Base-by-base conservation (phyloP, 2,888 invertebrate species). In the Microctonus aethiopoides region DNA sequence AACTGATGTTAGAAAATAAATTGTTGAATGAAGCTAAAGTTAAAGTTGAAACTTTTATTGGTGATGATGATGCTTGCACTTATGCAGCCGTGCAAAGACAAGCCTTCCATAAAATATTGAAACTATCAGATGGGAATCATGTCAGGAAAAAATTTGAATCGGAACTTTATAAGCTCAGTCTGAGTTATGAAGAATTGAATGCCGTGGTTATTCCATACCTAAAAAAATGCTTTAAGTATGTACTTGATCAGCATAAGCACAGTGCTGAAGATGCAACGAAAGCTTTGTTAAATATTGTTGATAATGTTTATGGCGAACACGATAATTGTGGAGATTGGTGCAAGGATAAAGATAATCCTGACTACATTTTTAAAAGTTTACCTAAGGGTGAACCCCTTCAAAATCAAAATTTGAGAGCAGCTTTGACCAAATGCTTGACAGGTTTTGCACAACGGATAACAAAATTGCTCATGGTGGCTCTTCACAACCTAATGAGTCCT, bases 1-100 rank as follows among this genome's bases (percentile, higher is more conserved):
- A 74, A 61, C 39, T 74, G 16, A 61, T 74, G 20, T 29, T 64
- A 6, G 51, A 68, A 22, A 71, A 74, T 63, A n/a, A 65, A 9
- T n/a, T 67, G 9, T 29, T 74, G 11, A 10, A 41, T 10, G 63
- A 68, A 22, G 73, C 74, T 61, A 68, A 67, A 57, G 72, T 66
- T 4, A 57, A 41, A 11, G 67, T 74, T 39, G 32, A 57, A 13
- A 36, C 64, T 34, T 46, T 74, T 22, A 72, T 75, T 51, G 72
- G 74, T 22, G 71, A 76, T 65, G 75, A 73, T 36, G 76, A 75
- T 57, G 70, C 67, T 11, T 71, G 70, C 22, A 74, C 72, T 2
- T 74, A 72, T 52, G 70, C 72, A 24, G 71, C 72, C 34, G 57
- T 72, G 39, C 67, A 67, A 13, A 64, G 69, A 41, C 71, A 66